Evolutionary conservation across 1,140 invertebrate genomes (phyloP).

Genomic region (Musca vetustissima): DNA sequence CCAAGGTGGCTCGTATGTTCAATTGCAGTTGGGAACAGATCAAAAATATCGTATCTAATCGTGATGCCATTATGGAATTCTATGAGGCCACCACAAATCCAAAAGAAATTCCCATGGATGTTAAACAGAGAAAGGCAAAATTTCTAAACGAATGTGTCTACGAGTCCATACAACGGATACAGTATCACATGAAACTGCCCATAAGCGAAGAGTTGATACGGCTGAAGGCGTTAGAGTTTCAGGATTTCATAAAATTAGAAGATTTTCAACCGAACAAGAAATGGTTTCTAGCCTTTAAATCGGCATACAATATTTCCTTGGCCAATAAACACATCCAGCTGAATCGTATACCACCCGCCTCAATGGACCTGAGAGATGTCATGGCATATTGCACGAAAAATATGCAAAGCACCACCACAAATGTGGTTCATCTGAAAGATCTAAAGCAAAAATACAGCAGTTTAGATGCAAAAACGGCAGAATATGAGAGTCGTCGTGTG

Average conservation of each 20-base stretch:
- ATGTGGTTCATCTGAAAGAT: background rate
- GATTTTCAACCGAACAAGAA: constrained; percentile 46
- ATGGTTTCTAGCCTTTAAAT: constrained; percentile 52
- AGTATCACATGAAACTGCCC: constrained; percentile 40
- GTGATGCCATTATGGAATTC: constrained; percentile 44
- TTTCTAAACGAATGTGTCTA: constrained; percentile 49
- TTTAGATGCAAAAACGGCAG: constrained; percentile 25
- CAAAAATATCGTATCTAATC: constrained; percentile 47
- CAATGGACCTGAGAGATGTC: constrained; percentile 44
- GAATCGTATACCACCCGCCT: constrained; percentile 41
- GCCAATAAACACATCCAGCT: constrained; percentile 46
- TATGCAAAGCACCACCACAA: constrained; percentile 23
- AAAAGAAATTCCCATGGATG: constrained; percentile 33
- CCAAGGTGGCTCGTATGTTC: constrained; percentile 47
- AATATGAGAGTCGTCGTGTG: constrained; percentile 36
- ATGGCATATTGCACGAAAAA: constrained; percentile 46
- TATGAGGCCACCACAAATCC: constrained; percentile 36
- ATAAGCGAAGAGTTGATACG: constrained; percentile 49
- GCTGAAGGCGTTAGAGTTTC: constrained; percentile 45
- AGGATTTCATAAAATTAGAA: constrained; percentile 41
- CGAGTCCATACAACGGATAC: constrained; percentile 46
- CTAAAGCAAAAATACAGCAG: background rate
- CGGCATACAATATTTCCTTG: constrained; percentile 44
- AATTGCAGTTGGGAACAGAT: constrained; percentile 54
- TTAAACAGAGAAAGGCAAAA: constrained; percentile 42